phyloP scores from a whole-genome alignment of 2,888 invertebrate genomes.

The Zhengitettix transpicula region DNA sequence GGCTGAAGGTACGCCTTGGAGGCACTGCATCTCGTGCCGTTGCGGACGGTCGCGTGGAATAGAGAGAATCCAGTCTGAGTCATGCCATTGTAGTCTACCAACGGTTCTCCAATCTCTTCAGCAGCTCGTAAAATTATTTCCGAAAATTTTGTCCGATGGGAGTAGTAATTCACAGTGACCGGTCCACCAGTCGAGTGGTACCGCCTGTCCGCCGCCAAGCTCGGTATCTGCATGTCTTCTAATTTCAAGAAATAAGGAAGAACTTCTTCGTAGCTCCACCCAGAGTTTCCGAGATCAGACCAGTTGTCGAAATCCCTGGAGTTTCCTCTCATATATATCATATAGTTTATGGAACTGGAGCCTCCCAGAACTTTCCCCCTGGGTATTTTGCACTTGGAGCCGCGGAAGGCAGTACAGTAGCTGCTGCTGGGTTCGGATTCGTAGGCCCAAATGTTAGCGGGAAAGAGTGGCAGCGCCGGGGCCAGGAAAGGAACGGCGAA shows the following conservation, averaged over 20 bases:
- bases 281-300: slow-evolving; percentile 18
- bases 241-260: slow-evolving; percentile 21
- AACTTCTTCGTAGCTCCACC: slow-evolving; percentile 28
- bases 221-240: slow-evolving; percentile 14
- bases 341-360: slow-evolving; percentile 35
- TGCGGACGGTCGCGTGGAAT: slow-evolving; percentile 24
- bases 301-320: slow-evolving; percentile 17
- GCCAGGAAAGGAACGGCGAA: background rate
- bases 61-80: slow-evolving; percentile 24
- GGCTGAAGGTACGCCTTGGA: slow-evolving; percentile 15
- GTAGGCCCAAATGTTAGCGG: background rate
- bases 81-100: slow-evolving; percentile 22
- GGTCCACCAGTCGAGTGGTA: slow-evolving; percentile 13
- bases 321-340: slow-evolving; percentile 27
- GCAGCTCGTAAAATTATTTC: slow-evolving; percentile 18
- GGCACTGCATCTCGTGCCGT: slow-evolving; percentile 14
- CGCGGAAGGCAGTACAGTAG: background rate
- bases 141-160: slow-evolving; percentile 17
- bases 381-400: background rate
- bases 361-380: background rate
- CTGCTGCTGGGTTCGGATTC: background rate
- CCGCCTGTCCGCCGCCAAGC: slow-evolving; percentile 17
- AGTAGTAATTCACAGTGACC: slow-evolving; percentile 17
- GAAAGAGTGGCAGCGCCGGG: background rate
- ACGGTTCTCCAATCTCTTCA: slow-evolving; percentile 17